Evolutionary conservation across 2,797 vertebrate species (phyloP).

Genomic region (Poeciliopsis infans): DNA sequence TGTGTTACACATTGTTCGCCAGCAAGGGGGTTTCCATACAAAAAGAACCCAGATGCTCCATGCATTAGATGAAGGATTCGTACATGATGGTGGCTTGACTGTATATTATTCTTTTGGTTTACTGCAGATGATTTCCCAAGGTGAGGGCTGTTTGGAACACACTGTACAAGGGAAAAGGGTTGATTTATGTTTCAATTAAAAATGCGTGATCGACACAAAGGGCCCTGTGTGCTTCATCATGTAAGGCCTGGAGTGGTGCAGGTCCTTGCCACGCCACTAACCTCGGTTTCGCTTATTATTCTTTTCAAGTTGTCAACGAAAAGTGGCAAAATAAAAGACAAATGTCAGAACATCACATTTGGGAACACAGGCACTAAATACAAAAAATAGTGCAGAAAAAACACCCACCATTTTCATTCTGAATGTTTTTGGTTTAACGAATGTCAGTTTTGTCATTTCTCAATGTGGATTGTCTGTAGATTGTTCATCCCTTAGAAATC

Average conservation of each 20-base stretch:
- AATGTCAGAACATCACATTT: constrained; percentile 6
- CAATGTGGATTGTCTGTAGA: background rate
- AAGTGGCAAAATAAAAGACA: constrained; percentile 17
- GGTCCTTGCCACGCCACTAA: background rate
- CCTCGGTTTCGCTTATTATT: constrained; percentile 8
- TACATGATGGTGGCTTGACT: constrained; percentile 31
- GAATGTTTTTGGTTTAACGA: constrained; percentile 19
- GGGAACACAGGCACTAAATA: background rate
- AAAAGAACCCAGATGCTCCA: constrained; percentile 34
- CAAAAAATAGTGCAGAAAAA: background rate
- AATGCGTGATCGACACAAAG: constrained; percentile 25
- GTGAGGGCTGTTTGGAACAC: constrained; percentile 40
- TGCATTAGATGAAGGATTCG: constrained; percentile 42
- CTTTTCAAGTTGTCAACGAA: constrained; percentile 3
- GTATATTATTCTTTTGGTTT: constrained; percentile 52
- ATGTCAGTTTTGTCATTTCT: constrained; percentile 24
- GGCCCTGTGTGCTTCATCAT: constrained; percentile 7
- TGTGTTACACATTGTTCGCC: constrained; percentile 66
- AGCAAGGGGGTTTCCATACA: constrained; percentile 58
- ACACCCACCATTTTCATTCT: background rate
- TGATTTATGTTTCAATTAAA: constrained; percentile 35
- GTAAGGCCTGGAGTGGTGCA: constrained; percentile 1
- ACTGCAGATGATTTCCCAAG: constrained; percentile 34
- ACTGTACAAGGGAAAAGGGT: constrained; percentile 23
- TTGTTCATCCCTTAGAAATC: constrained; percentile 27